Evolutionary conservation across 2,797 vertebrate genomes (phyloP).

Genomic region (Pampus argenteus): DNA sequence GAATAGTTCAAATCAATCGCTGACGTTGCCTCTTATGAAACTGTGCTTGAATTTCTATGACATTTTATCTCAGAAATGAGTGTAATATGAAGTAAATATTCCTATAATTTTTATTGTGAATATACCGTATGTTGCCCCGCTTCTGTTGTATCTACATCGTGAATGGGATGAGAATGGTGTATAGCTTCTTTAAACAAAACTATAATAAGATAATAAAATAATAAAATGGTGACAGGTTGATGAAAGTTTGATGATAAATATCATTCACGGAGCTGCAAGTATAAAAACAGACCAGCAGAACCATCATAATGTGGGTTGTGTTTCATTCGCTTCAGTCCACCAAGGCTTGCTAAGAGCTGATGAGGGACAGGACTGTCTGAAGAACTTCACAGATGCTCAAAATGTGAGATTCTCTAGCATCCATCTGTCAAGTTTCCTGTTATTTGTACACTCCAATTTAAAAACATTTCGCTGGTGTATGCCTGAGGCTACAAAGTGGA

Average conservation of each 20-base stretch:
- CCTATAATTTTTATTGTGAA: too few relatives aligned
- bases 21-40: neutral
- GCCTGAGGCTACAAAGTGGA: conserved; percentile 33
- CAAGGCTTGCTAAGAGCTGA: conserved; percentile 25
- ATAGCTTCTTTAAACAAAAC: conserved; percentile 3
- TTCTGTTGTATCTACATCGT: too few relatives aligned
- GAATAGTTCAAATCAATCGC: neutral
- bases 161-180: neutral
- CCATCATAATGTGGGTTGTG: conserved; percentile 4
- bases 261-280: conserved; percentile 13
- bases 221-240: conserved; percentile 5
- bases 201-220: neutral
- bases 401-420: conserved; percentile 31
- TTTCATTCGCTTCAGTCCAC: conserved; percentile 36
- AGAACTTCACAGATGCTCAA: conserved; percentile 32
- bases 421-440: conserved; percentile 54
- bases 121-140: neutral
- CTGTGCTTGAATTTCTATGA: neutral
- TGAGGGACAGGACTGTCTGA: conserved; percentile 16
- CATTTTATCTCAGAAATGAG: neutral
- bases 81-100: too few relatives aligned
- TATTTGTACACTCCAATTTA: conserved; percentile 51
- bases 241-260: conserved; percentile 31
- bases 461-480: conserved; percentile 31
- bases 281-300: conserved; percentile 23